Conservation (phyloP, 2,797 vertebrate genomes). For the Hafferia zeledoni region DNA sequence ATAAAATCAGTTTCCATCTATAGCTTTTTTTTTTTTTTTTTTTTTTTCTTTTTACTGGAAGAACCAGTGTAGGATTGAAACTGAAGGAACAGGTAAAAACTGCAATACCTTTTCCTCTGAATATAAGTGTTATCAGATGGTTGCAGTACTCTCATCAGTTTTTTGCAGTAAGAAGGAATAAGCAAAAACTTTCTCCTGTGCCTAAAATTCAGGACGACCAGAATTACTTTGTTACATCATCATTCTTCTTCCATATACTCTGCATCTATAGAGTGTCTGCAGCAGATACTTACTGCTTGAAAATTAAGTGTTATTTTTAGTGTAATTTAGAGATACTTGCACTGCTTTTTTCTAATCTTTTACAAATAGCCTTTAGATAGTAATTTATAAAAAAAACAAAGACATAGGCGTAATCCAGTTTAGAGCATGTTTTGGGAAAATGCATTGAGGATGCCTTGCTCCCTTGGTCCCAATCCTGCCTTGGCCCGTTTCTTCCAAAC, state of each 20-base stretch:
- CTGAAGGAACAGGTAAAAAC: background rate
- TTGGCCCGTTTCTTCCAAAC: background rate
- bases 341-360: background rate
- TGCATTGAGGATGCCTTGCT: background rate
- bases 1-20: background rate
- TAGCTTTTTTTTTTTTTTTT: background rate
- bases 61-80: conserved; percentile 33
- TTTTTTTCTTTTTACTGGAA: conserved; percentile 10
- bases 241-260: background rate
- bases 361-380: background rate
- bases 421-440: background rate
- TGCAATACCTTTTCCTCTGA: conserved; percentile 17
- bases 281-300: background rate
- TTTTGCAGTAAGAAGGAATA: background rate
- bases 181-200: background rate
- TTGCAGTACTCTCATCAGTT: background rate
- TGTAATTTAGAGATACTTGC: background rate
- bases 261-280: background rate
- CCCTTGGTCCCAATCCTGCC: fast-evolving
- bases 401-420: background rate
- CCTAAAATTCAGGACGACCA: background rate
- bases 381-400: background rate
- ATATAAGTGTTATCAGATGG: conserved; percentile 42
- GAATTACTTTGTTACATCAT: background rate
- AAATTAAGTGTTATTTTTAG: background rate